Percentiles rank a stretch among this genome's conserved stretches.
phyloP scores from a whole-genome alignment of 2,888 invertebrate species.

The Plebejus melissa region DNA sequence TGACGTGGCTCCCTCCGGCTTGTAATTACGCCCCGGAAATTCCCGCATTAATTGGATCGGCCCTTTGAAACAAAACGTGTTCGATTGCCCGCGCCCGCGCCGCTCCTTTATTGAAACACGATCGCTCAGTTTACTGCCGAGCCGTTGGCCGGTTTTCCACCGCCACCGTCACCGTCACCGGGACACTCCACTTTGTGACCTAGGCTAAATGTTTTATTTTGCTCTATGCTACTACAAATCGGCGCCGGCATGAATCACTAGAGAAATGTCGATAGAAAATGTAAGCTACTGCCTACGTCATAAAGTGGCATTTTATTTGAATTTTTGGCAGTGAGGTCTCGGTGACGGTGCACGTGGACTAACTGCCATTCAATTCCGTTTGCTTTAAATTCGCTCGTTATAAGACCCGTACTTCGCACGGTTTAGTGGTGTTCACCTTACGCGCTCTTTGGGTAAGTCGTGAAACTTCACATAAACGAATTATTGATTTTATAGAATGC shows the following conservation, averaged over 20 bases:
- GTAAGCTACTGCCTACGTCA: no score
- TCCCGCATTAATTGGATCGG: conserved; percentile 57
- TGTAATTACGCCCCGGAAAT: conserved; percentile 55
- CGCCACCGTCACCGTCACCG: no score
- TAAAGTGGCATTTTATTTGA: no score
- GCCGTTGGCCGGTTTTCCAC: conserved; percentile 30
- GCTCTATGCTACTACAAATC: no score
- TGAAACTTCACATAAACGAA: conserved; percentile 12
- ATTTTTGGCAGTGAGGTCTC: no score
- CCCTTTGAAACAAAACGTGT: conserved; percentile 43
- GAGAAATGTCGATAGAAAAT: no score
- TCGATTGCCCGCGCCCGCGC: conserved; percentile 31
- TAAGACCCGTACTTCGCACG: conserved; percentile 37
- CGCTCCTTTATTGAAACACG: conserved; percentile 43
- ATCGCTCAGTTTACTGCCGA: conserved; percentile 40
- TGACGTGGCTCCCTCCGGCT: conserved; percentile 44
- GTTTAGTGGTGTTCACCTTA: neutral
- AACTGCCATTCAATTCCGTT: conserved; percentile 36
- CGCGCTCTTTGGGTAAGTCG: conserved; percentile 25
- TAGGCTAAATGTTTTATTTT: no score
- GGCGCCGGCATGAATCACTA: no score
- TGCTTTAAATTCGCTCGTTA: conserved; percentile 42
- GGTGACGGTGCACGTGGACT: no score
- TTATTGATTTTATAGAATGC: conserved; percentile 2
- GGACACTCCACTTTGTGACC: no score